Evolutionary conservation across 1,140 invertebrate genomes (phyloP), one percentile per base, ranked within the genome.

Genomic region (Charaxes varanes): DNA sequence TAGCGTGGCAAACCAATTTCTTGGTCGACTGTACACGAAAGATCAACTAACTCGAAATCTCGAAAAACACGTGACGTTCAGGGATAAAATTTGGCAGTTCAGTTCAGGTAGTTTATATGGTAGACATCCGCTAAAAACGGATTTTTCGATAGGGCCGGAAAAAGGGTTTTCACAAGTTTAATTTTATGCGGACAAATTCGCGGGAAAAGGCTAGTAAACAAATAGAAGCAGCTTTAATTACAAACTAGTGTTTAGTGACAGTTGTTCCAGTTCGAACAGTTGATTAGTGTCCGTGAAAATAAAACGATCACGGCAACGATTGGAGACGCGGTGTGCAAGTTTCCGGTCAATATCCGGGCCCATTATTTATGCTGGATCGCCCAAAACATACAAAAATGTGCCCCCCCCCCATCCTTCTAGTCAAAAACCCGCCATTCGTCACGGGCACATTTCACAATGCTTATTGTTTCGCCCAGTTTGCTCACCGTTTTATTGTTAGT

Each of bases 331-430:
- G 44, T 53, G 63, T 68, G 71, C 71, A 68, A 65, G 55, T 48
- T 76, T 80, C 76, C 76, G 73, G 45, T 41, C 67, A 65, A 72
- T 74, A 77, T 77, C 69, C 63, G 67, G 48, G 43, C 43, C 62
- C 53, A 74, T 76, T 78, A 74, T 76, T 73, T 69, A 63, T 60
- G 55, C 47, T 43, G 50, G 59, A 62, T 65, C 60, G 58, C 60
- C 65, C 49, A 76, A 78, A 73, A 77, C 67, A 71, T 65, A 77
- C 69, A 76, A 81, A 81, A 81, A 68, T 76, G 55, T n/a, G n/a
- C n/a, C n/a, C n/a, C n/a, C n/a, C n/a, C n/a, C n/a, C n/a, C n/a
- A n/a, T n/a, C n/a, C n/a, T n/a, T n/a, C n/a, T n/a, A n/a, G n/a
- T n/a, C n/a, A n/a, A n/a, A n/a, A n/a, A 66, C 50, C 70, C 57